Percentiles rank a stretch among this genome's conserved stretches.
phyloP scores from a whole-genome alignment of 1,140 invertebrate genomes.

The Anastrepha ludens region DNA sequence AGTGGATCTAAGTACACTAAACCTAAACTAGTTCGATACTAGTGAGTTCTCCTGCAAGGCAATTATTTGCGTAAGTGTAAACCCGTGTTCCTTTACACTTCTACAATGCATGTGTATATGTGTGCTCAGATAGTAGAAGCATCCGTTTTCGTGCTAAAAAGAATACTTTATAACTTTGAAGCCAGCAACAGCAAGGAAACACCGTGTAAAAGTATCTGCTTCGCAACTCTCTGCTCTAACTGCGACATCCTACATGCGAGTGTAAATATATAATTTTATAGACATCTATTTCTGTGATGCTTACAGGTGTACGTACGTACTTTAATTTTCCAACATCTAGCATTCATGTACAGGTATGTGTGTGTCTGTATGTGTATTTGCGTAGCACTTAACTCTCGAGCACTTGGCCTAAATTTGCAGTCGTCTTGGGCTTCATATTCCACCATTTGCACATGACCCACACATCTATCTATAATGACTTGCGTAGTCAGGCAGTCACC shows the following conservation, averaged over 20 bases:
- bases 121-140: too few species aligned
- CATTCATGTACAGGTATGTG: not conserved
- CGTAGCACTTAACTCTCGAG: slow-evolving; percentile 11
- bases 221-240: not conserved
- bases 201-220: not conserved
- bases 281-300: not conserved
- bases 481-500: not conserved
- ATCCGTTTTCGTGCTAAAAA: too few species aligned
- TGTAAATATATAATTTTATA: not conserved
- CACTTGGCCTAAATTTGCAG: slow-evolving; percentile 40
- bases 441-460: slow-evolving; percentile 39
- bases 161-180: not conserved
- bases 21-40: too few species aligned
- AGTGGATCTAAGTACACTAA: too few species aligned
- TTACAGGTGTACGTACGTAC: not conserved
- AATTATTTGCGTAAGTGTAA: too few species aligned
- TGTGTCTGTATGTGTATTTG: not conserved
- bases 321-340: not conserved
- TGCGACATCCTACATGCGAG: not conserved
- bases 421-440: slow-evolving; percentile 33
- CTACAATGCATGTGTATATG: too few species aligned
- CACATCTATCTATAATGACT: not conserved
- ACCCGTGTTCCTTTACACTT: too few species aligned
- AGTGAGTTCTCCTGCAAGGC: too few species aligned
- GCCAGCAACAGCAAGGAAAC: not conserved